Percentiles rank a stretch among this genome's conserved stretches.
phyloP scores from a whole-genome alignment of 2,113 vertebrate species.

The Nycticryphes semicollaris region DNA sequence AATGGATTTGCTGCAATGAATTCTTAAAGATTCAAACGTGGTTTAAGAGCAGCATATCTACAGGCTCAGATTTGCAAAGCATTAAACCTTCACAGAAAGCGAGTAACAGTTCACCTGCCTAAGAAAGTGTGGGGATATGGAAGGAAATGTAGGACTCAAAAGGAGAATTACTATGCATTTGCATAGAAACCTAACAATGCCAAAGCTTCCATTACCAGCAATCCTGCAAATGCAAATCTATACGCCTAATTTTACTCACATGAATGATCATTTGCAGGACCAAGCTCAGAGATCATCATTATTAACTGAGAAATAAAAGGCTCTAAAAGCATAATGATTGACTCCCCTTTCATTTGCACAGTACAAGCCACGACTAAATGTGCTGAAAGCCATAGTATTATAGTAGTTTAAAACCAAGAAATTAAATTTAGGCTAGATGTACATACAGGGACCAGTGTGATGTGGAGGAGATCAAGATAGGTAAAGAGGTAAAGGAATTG shows the following conservation, averaged over 20 bases:
- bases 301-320: background rate
- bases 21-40: background rate
- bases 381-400: background rate
- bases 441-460: background rate
- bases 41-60: background rate
- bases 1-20: background rate
- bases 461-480: background rate
- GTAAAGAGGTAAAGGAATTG: background rate
- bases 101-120: background rate
- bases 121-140: background rate
- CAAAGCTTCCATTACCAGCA: background rate
- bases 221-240: background rate
- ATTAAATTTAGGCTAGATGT: background rate
- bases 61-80: background rate
- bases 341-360: background rate
- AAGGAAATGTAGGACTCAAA: background rate
- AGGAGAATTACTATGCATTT: background rate
- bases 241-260: background rate
- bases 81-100: background rate
- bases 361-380: background rate
- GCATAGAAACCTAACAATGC: background rate
- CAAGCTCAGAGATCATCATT: background rate
- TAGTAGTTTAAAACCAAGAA: background rate
- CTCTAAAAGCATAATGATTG: slow-evolving; percentile 12
- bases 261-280: background rate